Evolutionary conservation across 2,888 invertebrate species (phyloP).

Genomic region (Stratiomys singularior): DNA sequence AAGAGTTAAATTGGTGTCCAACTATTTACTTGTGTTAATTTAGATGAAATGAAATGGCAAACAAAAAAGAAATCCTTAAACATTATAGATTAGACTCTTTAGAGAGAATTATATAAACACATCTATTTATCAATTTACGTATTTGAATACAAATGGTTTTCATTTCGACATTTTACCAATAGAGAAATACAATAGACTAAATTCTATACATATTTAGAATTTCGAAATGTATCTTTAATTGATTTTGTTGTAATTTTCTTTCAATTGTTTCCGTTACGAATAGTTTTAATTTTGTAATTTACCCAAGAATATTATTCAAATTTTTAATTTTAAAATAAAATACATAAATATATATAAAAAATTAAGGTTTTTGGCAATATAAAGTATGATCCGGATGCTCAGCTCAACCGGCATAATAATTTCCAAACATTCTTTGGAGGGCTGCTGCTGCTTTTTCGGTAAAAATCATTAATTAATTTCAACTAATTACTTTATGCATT

Average conservation of each 20-base stretch:
- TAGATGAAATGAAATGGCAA: background rate
- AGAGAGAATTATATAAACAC: background rate
- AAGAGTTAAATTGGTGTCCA: constrained; percentile 29
- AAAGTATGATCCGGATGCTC: constrained; percentile 82
- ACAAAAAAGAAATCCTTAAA: background rate
- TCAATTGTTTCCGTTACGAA: background rate
- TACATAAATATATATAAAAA: constrained; percentile 53
- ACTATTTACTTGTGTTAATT: background rate
- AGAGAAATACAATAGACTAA: background rate
- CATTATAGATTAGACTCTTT: background rate
- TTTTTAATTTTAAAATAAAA: constrained; percentile 52
- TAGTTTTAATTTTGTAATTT: background rate
- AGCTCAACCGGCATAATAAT: constrained; percentile 95
- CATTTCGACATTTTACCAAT: background rate
- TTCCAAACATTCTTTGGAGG: constrained; percentile 93
- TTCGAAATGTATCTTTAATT: background rate
- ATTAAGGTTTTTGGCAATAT: constrained; percentile 93
- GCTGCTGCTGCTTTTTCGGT: constrained; percentile 93
- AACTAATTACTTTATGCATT: constrained; percentile 18
- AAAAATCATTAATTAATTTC: constrained; percentile 66
- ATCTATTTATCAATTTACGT: background rate
- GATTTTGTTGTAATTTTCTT: background rate
- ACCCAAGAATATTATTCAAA: constrained; percentile 48
- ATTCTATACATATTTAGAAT: background rate
- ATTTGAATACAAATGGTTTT: background rate